Conservation (phyloP, 1,140 invertebrate species). For the Harpegnathos saltator region DNA sequence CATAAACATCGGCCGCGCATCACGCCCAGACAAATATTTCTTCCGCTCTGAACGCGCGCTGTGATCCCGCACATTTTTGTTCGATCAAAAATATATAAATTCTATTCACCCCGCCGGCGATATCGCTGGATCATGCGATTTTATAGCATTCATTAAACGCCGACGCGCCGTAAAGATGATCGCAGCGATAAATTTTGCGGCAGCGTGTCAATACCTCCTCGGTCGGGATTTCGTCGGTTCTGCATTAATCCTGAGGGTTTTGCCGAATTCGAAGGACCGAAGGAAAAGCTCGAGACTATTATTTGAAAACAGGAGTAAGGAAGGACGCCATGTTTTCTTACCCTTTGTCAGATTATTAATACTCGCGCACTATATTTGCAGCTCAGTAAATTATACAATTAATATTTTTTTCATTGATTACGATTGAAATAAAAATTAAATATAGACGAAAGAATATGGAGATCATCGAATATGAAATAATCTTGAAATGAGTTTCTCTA, state of each 20-base stretch:
- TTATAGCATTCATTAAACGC: slow-evolving; percentile 74
- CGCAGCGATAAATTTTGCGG: slow-evolving; percentile 72
- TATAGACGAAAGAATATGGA: too few relatives aligned
- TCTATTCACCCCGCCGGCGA: slow-evolving; percentile 70
- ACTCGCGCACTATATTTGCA: too few relatives aligned
- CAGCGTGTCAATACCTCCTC: slow-evolving; percentile 53
- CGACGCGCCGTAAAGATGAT: slow-evolving; percentile 66
- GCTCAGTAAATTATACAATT: too few relatives aligned
- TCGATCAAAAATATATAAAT: slow-evolving; percentile 70
- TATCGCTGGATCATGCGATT: slow-evolving; percentile 70
- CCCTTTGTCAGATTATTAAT: too few relatives aligned
- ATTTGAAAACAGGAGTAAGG: too few relatives aligned
- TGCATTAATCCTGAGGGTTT: neutral
- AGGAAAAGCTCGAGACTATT: neutral
- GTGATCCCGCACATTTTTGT: slow-evolving; percentile 48
- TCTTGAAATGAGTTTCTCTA: too few relatives aligned
- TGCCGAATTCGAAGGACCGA: neutral
- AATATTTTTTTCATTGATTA: too few relatives aligned
- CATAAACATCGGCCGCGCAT: slow-evolving; percentile 52
- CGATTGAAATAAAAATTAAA: too few relatives aligned
- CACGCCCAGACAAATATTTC: slow-evolving; percentile 59
- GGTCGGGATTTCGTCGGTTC: slow-evolving; percentile 29
- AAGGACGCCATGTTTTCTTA: too few relatives aligned
- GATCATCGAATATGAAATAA: too few relatives aligned
- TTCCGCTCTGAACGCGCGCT: slow-evolving; percentile 43